Evolutionary conservation across 2,888 invertebrate species (phyloP).

Genomic region (Brachyptera putata): DNA sequence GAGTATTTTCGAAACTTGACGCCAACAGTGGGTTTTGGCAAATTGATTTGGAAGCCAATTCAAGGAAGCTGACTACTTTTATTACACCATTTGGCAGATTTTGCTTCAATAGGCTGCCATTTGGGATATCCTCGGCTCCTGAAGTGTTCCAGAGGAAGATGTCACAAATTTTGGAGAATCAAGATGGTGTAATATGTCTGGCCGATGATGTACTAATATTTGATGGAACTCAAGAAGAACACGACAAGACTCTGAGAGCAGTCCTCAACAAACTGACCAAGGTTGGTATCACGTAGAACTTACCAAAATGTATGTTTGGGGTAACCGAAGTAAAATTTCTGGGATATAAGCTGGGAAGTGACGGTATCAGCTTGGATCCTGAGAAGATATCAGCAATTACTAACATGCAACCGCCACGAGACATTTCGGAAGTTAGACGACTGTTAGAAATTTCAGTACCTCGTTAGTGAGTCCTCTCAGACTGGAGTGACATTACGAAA

Average conservation of each 20-base stretch:
- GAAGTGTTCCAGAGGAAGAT: slow-evolving; percentile 31
- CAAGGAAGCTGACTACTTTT: slow-evolving; percentile 33
- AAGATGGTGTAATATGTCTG: neutral
- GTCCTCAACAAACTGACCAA: neutral
- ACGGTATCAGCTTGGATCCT: neutral
- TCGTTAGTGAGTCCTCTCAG: slow-evolving; percentile 7
- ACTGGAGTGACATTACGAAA: slow-evolving; percentile 34
- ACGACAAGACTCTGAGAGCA: neutral
- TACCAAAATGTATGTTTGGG: neutral
- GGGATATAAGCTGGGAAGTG: neutral
- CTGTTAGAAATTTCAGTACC: slow-evolving; percentile 10
- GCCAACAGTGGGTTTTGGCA: slow-evolving; percentile 37
- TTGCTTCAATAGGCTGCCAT: slow-evolving; percentile 29
- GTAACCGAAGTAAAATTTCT: neutral
- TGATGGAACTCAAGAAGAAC: neutral
- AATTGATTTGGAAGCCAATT: slow-evolving; percentile 28
- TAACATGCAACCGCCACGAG: neutral
- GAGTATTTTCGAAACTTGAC: slow-evolving; percentile 36
- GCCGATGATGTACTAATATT: slow-evolving; percentile 1
- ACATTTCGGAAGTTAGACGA: neutral
- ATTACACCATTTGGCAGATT: slow-evolving; percentile 33
- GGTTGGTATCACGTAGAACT: neutral
- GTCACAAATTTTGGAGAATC: slow-evolving; percentile 24
- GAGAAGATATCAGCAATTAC: neutral
- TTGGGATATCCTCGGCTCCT: slow-evolving; percentile 28